Evolutionary conservation across 1,140 invertebrate species (phyloP).

Genomic region (Zaprionus gabonicus): DNA sequence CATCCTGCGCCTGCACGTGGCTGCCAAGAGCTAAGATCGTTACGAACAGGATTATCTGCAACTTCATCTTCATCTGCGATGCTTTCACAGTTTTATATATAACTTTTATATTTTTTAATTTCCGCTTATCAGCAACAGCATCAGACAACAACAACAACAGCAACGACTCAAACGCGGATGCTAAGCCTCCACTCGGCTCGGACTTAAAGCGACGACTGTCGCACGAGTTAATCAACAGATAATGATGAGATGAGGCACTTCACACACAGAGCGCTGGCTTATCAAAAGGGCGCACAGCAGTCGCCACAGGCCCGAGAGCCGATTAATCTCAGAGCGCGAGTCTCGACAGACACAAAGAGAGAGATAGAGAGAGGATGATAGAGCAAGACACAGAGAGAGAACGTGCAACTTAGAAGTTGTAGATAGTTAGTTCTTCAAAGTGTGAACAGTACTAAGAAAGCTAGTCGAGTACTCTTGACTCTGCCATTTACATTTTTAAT

Average conservation of each 20-base stretch:
- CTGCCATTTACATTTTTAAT: too few relatives aligned
- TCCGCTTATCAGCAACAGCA: slow-evolving; percentile 44
- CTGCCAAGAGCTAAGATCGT: slow-evolving; percentile 10
- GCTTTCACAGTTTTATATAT: slow-evolving; percentile 16
- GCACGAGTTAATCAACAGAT: slow-evolving; percentile 49
- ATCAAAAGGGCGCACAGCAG: slow-evolving; percentile 32
- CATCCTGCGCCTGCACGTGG: slow-evolving; percentile 40
- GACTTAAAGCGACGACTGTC: slow-evolving; percentile 34
- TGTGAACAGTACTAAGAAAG: too few relatives aligned
- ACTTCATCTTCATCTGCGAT: slow-evolving; percentile 52
- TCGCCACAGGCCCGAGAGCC: slow-evolving; percentile 9
- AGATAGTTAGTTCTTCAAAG: neutral
- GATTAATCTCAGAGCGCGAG: slow-evolving; percentile 49
- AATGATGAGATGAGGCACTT: slow-evolving; percentile 43
- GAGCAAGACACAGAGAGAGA: neutral
- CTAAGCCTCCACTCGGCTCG: slow-evolving; percentile 32
- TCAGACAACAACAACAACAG: slow-evolving; percentile 12
- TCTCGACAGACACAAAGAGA: neutral
- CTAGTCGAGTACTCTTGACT: too few relatives aligned
- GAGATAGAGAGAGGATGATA: neutral
- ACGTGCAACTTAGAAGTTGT: neutral
- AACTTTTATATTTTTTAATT: slow-evolving; percentile 16
- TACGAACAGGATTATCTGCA: slow-evolving; percentile 48
- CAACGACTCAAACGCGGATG: slow-evolving; percentile 12
- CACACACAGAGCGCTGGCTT: slow-evolving; percentile 23